Evolutionary conservation across 2,888 invertebrate species (phyloP).

Genomic region (Acanthosepion lycidas): DNA sequence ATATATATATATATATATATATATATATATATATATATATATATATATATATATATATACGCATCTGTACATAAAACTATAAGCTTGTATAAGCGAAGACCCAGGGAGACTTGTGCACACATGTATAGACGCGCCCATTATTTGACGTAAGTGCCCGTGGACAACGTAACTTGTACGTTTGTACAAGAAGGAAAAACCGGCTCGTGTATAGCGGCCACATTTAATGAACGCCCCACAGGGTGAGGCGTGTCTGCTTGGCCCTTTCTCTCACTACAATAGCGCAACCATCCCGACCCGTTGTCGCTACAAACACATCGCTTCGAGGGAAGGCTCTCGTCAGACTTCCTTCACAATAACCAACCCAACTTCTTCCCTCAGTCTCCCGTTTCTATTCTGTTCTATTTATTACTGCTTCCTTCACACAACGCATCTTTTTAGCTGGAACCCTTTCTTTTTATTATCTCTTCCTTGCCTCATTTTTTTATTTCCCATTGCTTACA

Average conservation of each 20-base stretch:
- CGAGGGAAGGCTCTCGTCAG: neutral
- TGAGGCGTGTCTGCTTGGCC: neutral
- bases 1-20: neutral
- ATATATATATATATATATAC: no score
- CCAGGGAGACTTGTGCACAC: neutral
- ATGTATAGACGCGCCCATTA: neutral
- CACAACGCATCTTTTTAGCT: neutral
- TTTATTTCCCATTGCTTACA: neutral
- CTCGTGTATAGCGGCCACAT: neutral
- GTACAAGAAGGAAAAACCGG: neutral
- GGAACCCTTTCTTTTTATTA: neutral
- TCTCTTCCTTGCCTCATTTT: neutral
- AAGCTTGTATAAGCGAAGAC: neutral
- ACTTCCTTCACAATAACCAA: constrained; percentile 1
- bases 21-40: neutral
- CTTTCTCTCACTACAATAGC: neutral
- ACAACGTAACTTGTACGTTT: neutral
- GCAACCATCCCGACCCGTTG: neutral
- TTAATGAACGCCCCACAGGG: constrained; percentile 6
- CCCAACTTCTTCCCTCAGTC: neutral
- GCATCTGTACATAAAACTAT: neutral
- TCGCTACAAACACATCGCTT: constrained; percentile 1
- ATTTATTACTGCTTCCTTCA: neutral
- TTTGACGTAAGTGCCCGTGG: neutral
- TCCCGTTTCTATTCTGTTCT: neutral